Evolutionary conservation across 2,113 vertebrate genomes (phyloP).

Genomic region (Heterocephalus glaber): DNA sequence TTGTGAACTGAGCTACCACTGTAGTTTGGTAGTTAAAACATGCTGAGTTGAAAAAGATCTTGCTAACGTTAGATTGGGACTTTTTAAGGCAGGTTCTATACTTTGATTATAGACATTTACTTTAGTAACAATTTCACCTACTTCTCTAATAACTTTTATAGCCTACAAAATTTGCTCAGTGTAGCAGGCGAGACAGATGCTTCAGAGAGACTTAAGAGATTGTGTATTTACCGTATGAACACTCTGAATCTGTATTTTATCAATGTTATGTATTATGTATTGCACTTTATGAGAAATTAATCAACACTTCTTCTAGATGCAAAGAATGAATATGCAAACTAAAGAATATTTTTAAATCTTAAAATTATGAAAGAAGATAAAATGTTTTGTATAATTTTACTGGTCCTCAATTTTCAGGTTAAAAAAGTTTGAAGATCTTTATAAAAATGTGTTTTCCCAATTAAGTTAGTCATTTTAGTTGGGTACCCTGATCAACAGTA

Average conservation of each 20-base stretch:
- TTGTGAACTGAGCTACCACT: background rate
- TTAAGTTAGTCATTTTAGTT: slow-evolving; percentile 18
- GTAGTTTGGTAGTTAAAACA: slow-evolving; percentile 19
- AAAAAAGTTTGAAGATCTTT: slow-evolving; percentile 1
- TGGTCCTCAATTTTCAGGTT: background rate
- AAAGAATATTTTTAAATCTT: slow-evolving; percentile 51
- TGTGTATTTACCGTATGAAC: slow-evolving; percentile 8
- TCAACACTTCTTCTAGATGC: background rate
- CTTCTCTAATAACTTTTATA: slow-evolving; percentile 37
- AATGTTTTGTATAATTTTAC: background rate
- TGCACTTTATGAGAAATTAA: background rate
- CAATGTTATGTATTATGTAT: background rate
- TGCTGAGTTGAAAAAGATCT: slow-evolving; percentile 27
- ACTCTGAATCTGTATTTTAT: background rate
- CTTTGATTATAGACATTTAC: slow-evolving; percentile 4
- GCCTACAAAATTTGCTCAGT: background rate
- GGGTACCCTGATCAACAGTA: background rate
- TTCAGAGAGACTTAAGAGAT: background rate
- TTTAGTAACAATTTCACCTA: background rate
- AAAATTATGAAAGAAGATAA: slow-evolving; percentile 1
- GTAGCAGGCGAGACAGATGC: background rate
- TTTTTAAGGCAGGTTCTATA: slow-evolving; percentile 25
- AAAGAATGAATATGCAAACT: background rate
- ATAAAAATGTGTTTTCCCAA: slow-evolving; percentile 14
- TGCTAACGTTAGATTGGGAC: background rate